Evolutionary conservation across 2,797 vertebrate species (phyloP), one percentile per base, ranked within the genome.

Genomic region (Xenops minutus): DNA sequence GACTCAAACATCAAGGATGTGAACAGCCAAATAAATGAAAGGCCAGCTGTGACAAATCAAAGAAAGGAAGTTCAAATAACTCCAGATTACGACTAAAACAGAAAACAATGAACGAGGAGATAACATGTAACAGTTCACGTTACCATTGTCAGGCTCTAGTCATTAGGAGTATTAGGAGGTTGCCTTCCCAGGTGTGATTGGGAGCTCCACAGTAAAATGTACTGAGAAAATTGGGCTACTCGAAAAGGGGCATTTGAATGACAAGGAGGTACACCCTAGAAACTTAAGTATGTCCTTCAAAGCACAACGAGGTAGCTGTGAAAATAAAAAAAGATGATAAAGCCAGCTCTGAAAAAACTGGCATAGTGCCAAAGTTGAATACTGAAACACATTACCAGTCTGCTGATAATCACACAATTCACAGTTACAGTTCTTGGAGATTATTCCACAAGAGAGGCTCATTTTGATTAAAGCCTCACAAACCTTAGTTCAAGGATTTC

Each of bases 11-110:
- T 71, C 48, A 91, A 87, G 69, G 80, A 61, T 91, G 29, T 75
- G 49, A 95, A 48, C 58, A 4, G 4, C 66, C 84, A 75, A 89
- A 95, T 86, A 72, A 93, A 87, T 82, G 74, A 91, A 75, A 13
- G 66, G 36, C 81, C 80, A 87, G 91, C 78, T 92, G 89, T 91
- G 23, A 72, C 66, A 93, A 88, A 85, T 78, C 62, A 64, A 91
- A 86, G 63, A 59, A 88, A 85, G 46, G 62, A 92, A 66, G 71
- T 91, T 93, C 84, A 85, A 72, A 46, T 21, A 84, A 58, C 58
- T 78, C 52, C 54, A 80, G 36, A 93, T 30, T 41, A 77, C 46
- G 78, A 63, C 49, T 63, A 58, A 88, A 73, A 68, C 55, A 37
- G 2, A 19, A 64, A 93, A 52, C 51, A 78, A 80, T 41, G 69